phyloP scores from a whole-genome alignment of 1,140 invertebrate genomes.

The Panagrolaimus sp. region DNA sequence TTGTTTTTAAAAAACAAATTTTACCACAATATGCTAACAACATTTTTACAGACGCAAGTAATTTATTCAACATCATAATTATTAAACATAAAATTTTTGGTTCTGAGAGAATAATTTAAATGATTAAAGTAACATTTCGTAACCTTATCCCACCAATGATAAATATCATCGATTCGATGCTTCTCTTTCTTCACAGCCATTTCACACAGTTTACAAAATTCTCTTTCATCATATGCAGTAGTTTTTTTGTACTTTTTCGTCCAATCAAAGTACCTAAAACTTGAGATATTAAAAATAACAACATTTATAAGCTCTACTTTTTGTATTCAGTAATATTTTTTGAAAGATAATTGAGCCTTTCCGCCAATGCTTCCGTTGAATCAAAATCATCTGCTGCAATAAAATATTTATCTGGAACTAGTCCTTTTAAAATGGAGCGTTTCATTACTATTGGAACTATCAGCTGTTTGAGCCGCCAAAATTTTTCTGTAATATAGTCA shows the following conservation, averaged over 20 bases:
- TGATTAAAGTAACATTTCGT: no score
- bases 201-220: no score
- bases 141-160: no score
- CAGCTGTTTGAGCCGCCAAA: neutral
- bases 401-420: neutral
- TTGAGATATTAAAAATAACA: neutral
- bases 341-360: neutral
- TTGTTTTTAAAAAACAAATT: no score
- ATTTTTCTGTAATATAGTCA: slow-evolving; percentile 8
- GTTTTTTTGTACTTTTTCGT: neutral
- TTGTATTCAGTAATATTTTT: neutral
- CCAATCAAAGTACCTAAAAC: neutral
- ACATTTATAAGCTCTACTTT: neutral
- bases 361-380: neutral
- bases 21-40: no score
- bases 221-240: neutral
- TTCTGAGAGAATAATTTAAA: no score
- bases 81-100: no score
- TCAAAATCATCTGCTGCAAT: neutral
- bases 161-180: no score
- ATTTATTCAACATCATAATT: no score
- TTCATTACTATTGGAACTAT: neutral
- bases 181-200: no score
- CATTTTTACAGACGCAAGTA: no score
- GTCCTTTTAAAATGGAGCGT: neutral